phyloP scores from a whole-genome alignment of 2,888 invertebrate genomes.

The Netelia inedita region DNA sequence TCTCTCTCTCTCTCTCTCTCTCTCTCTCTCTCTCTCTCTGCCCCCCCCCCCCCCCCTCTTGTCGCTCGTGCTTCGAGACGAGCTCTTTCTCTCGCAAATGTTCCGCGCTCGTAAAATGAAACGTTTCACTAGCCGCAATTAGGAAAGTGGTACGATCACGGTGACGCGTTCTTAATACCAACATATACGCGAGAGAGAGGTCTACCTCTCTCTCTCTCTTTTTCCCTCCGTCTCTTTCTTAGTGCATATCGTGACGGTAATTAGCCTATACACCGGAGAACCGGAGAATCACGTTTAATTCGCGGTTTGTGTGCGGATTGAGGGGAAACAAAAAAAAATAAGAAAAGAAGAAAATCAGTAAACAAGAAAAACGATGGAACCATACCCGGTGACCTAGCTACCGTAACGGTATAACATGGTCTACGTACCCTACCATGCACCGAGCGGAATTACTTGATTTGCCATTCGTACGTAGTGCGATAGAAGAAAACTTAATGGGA shows the following conservation, averaged over 20 bases:
- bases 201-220: too few relatives aligned
- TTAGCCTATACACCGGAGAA: constrained; percentile 41
- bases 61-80: not conserved
- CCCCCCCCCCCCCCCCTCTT: not conserved
- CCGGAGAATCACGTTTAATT: constrained; percentile 41
- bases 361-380: constrained; percentile 33
- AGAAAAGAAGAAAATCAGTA: not conserved
- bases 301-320: constrained; percentile 22
- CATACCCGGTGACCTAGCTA: constrained; percentile 51
- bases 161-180: constrained; percentile 50
- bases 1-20: not conserved
- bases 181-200: not conserved
- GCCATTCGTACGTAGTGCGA: constrained; percentile 26
- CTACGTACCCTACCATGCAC: not conserved
- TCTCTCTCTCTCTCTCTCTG: not conserved
- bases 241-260: constrained; percentile 48
- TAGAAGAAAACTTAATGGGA: not conserved
- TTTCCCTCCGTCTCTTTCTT: not conserved
- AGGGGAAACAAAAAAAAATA: too few relatives aligned
- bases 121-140: constrained; percentile 56
- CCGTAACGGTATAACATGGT: constrained; percentile 23
- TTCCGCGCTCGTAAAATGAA: constrained; percentile 39
- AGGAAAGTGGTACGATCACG: constrained; percentile 60
- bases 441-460: not conserved
- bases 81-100: too few relatives aligned